phyloP scores from a whole-genome alignment of 2,113 vertebrate genomes.

The Aptenodytes forsteri region DNA sequence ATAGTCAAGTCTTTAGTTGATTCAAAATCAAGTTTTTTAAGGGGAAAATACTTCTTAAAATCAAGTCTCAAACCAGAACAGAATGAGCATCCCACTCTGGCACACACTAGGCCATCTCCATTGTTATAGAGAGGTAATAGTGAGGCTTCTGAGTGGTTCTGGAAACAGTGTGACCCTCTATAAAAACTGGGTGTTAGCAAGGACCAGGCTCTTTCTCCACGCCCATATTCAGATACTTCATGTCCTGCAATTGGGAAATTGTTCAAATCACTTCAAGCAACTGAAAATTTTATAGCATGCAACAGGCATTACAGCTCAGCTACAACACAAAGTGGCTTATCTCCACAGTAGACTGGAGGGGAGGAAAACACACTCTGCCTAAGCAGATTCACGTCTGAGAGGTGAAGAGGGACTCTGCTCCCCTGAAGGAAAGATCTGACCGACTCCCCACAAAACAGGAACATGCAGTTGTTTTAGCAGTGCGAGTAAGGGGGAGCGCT shows the following conservation, averaged over 20 bases:
- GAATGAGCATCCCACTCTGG: neutral
- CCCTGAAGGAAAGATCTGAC: neutral
- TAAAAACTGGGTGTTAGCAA: neutral
- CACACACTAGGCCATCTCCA: neutral
- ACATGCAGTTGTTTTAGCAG: accelerated
- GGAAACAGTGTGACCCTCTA: neutral
- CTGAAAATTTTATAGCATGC: neutral
- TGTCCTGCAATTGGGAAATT: neutral
- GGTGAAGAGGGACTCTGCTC: neutral
- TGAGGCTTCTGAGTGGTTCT: neutral
- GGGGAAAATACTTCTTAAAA: neutral
- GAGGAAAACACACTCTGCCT: neutral
- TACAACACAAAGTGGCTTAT: neutral
- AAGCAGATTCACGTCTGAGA: neutral
- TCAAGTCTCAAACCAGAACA: neutral
- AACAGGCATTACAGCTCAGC: neutral
- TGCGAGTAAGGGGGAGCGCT: neutral
- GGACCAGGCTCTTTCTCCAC: neutral
- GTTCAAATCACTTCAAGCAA: neutral
- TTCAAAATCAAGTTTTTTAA: neutral
- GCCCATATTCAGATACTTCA: neutral
- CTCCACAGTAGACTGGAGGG: neutral
- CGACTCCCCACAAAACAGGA: neutral
- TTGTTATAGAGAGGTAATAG: neutral
- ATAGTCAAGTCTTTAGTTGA: neutral